Evolutionary conservation across 2,888 invertebrate genomes (phyloP), one percentile per base, ranked within the genome.

Genomic region (Subacronicta megacephala): DNA sequence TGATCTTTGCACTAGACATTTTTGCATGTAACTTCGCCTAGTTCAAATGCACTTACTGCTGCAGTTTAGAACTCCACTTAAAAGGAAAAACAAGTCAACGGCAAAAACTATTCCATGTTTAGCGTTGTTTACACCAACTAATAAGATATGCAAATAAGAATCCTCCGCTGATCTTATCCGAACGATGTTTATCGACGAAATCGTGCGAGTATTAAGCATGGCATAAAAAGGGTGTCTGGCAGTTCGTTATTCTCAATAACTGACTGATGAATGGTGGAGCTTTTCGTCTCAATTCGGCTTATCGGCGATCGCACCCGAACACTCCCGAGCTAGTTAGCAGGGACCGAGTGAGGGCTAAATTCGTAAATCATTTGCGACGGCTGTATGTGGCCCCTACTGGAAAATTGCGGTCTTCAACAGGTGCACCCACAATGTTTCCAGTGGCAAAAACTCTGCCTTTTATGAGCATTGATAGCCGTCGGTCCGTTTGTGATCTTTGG

Each of bases 201-300:
- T 85, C 85, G 84, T 85, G 84, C 83, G 84, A 86, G 81, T 88
- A 88, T 90, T 87, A 85, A 82, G 75, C 78, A 81, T 80, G 82
- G 77, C 78, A 84, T 80, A 88, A 87, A 88, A 87, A 85, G 83
- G 87, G 84, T 80, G 79, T 82, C 66, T 83, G 82, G 84, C 82
- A 81, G 82, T 85, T 89, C 89, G 88, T 92, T 91, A 90, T 89
- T 88, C 76, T 76, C 84, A 82, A 80, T 93, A 93, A 94, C 87
- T 92, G 93, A 94, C 93, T 92, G 92, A 92, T 93, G 92, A 93
- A 93, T 93, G 88, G 90, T 87, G 77, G 81, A 82, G 80, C 84
- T 84, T 90, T 88, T 87, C 89, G 85, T 90, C 93, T 93, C 92
- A 92, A 92, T 93, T 93, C 87, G 91, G 93, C 84, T 90, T 94